Percentiles rank a stretch among this genome's conserved stretches.
These are phyloP conservation scores for Muschampia staudingeri DNA, from an alignment of 2,888 invertebrate genomes.

Conservation along the genomic window DNA sequence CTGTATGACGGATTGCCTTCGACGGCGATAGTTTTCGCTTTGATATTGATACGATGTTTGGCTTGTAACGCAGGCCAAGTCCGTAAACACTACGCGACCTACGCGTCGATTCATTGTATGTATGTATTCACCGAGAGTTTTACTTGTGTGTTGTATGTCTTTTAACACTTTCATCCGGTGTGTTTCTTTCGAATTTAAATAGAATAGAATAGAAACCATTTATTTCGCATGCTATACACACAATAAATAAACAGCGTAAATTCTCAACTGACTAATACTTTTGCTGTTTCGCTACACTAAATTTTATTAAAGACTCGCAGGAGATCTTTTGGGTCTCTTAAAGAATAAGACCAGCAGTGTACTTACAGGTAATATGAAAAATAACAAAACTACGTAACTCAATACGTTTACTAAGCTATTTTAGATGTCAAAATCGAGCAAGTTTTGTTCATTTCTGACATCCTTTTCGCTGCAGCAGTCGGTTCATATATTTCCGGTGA, in stretches of 20 bases:
- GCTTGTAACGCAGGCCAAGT: background rate
- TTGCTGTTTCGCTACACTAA: no score
- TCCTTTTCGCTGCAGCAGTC: conserved; percentile 17
- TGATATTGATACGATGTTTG: conserved; percentile 16
- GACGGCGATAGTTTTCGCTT: conserved; percentile 27
- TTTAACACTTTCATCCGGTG: no score
- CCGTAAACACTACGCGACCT: background rate
- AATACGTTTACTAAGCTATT: conserved; percentile 1
- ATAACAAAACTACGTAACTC: background rate
- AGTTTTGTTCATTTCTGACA: conserved; percentile 18
- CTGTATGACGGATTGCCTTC: conserved; percentile 25
- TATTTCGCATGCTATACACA: no score
- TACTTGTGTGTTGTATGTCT: no score
- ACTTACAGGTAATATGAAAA: background rate
- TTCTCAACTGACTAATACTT: no score
- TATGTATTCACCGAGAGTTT: background rate
- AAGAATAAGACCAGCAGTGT: no score
- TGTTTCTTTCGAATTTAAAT: no score
- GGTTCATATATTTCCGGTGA: conserved; percentile 34
- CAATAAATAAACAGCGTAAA: no score
- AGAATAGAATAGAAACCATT: no score
- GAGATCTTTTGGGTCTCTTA: no score
- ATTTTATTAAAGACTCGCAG: no score
- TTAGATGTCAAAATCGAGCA: background rate
- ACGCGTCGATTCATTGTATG: background rate